Evolutionary conservation across 2,888 invertebrate species (phyloP).

Genomic region (Leptinotarsa peninsularis): DNA sequence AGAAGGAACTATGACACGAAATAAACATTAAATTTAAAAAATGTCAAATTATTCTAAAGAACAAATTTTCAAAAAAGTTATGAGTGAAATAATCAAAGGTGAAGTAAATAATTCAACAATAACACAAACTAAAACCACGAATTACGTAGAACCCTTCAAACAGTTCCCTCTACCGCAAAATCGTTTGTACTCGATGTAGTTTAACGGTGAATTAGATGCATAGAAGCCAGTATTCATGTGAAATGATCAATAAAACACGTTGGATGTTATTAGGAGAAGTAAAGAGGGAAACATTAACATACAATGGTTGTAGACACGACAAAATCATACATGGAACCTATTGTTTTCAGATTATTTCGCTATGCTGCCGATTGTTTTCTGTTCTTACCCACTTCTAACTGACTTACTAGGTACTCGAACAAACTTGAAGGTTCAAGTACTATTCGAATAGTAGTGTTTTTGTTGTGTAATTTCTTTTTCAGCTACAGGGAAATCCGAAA

Average conservation of each 20-base stretch:
- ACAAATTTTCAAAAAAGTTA: too few relatives aligned
- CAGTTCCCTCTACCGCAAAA: constrained; percentile 17
- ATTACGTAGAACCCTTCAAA: background rate
- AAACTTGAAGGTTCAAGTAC: background rate
- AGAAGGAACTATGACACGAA: too few relatives aligned
- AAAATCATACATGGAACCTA: background rate
- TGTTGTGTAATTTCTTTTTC: too few relatives aligned
- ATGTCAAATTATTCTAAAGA: too few relatives aligned
- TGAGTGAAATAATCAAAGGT: too few relatives aligned
- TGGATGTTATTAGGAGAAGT: constrained; percentile 18
- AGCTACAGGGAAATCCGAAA: too few relatives aligned
- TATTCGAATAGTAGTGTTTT: background rate
- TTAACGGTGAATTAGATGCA: constrained; percentile 17
- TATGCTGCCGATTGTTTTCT: background rate
- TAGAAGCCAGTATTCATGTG: constrained; percentile 29
- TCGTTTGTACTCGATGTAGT: constrained; percentile 14
- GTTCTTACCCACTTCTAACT: background rate
- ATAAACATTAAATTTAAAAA: too few relatives aligned
- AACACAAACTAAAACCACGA: background rate
- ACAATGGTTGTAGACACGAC: constrained; percentile 8
- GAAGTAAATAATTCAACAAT: too few relatives aligned
- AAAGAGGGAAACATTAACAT: constrained; percentile 2
- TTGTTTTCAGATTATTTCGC: background rate
- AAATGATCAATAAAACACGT: constrained; percentile 26
- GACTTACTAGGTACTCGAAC: background rate